Evolutionary conservation across 2,888 invertebrate species (phyloP), one percentile per base, ranked within the genome.

Genomic region (Lamellibrachia satsuma): DNA sequence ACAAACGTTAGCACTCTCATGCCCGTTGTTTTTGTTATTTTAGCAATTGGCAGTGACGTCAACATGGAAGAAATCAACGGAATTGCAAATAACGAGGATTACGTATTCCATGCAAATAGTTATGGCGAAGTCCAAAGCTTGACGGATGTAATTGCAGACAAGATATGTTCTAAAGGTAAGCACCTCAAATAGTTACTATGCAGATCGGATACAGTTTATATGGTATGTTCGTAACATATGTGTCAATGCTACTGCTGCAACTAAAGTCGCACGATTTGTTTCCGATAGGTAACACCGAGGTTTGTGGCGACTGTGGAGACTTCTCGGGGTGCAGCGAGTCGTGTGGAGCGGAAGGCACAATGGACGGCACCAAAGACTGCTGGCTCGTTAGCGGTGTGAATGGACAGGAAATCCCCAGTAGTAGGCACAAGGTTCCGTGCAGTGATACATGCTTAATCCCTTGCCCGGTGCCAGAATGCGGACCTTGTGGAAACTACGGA

Each of bases 51-150:
- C 75, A 15, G n/a, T 6, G 15, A 0, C 6, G n/a, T 75, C 15
- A 75, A 75, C 75, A n/a, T 75, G 75, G 22, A 75, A 6, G 75
- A 75, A 75, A 22, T 75, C 75, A 75, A 75, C 2, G 75, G 75
- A 22, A 75, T 75, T 75, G 75, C 75, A 75, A 75, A 75, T n/a
- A 75, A 75, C 75, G 75, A 75, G n/a, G 75, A 75, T 75, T 75
- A 22, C 75, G 75, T 75, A n/a, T 75, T 75, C 75, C 75, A 75
- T 22, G 75, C 75, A n/a, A n/a, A 15, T 75, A n/a, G n/a, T 22
- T 75, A 75, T 4, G 22, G 75, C 15, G 4, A 75, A 75, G 75
- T 75, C 6, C 75, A 75, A 75, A n/a, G n/a, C n/a, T 22, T 75
- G 75, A 75, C 75, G 22, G 75, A 75, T 15, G 75, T 22, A 75